These are phyloP conservation scores for Polydrusus pterygomalis DNA, from an alignment of 2,888 invertebrate species.

Conservation along the genomic window DNA sequence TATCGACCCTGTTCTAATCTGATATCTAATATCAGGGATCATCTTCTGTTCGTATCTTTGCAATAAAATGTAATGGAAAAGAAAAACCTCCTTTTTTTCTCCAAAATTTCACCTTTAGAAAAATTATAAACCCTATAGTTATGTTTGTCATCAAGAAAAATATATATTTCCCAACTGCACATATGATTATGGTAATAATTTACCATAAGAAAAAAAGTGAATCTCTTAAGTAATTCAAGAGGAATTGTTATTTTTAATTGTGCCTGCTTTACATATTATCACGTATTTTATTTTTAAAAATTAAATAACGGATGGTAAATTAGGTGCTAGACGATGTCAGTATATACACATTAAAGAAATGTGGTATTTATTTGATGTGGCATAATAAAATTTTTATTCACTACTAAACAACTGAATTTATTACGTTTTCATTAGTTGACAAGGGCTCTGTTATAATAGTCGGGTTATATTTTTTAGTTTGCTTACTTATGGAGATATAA, in stretches of 20 bases:
- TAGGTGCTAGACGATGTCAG: slow-evolving; percentile 41
- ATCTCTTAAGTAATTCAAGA: slow-evolving; percentile 8
- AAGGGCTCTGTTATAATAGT: slow-evolving; percentile 8
- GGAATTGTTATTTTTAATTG: slow-evolving; percentile 36
- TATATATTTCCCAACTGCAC: not conserved
- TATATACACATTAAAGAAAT: slow-evolving; percentile 26
- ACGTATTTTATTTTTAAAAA: slow-evolving; percentile 15
- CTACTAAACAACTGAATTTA: slow-evolving; percentile 14
- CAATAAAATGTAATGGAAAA: too few species aligned
- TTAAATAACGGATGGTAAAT: slow-evolving; percentile 49
- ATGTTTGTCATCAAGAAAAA: too few species aligned
- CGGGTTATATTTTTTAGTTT: slow-evolving; percentile 4
- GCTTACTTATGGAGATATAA: not conserved
- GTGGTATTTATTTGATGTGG: slow-evolving; percentile 42
- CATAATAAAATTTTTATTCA: slow-evolving; percentile 20
- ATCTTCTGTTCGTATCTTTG: too few species aligned
- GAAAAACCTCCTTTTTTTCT: too few species aligned
- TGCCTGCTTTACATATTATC: slow-evolving; percentile 28
- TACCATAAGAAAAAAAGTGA: slow-evolving; percentile 3
- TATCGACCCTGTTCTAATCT: too few species aligned
- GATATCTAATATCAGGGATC: not conserved
- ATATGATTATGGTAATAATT: not conserved
- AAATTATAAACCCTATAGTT: too few species aligned
- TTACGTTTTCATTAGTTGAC: slow-evolving; percentile 7
- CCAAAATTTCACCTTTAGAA: too few species aligned